Conservation (phyloP, 2,113 vertebrate species). For the Taurulus bubalis region DNA sequence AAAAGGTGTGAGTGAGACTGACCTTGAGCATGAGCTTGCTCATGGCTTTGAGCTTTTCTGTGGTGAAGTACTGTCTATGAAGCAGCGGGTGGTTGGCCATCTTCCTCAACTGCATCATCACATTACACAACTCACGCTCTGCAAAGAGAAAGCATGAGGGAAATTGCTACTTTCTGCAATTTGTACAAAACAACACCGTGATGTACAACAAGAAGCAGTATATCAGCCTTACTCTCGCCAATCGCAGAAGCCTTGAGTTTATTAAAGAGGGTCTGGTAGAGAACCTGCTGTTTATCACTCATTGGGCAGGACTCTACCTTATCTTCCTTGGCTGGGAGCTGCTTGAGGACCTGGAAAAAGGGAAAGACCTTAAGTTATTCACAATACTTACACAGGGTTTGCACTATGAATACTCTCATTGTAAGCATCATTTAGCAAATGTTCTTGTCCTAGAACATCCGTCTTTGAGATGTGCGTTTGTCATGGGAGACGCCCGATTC, state of each 20-base stretch:
- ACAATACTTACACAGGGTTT: neutral
- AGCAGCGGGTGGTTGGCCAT: slow-evolving; percentile 98
- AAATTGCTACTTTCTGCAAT: neutral
- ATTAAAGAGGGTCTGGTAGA: slow-evolving; percentile 88
- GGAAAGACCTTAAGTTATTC: neutral
- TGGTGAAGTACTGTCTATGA: slow-evolving; percentile 94
- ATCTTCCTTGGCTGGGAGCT: slow-evolving; percentile 93
- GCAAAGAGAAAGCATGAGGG: slow-evolving; percentile 2
- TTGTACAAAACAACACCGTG: neutral
- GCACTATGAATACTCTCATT: neutral
- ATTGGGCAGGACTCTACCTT: slow-evolving; percentile 88
- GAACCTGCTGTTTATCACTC: slow-evolving; percentile 90
- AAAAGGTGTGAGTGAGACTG: neutral
- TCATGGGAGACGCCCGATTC: neutral
- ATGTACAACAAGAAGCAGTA: neutral
- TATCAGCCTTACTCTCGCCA: slow-evolving; percentile 76
- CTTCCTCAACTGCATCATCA: slow-evolving; percentile 98
- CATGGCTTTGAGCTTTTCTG: slow-evolving; percentile 91
- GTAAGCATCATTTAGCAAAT: neutral
- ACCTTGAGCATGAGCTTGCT: slow-evolving; percentile 96
- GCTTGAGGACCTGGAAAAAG: slow-evolving; percentile 89
- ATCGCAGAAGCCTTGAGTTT: slow-evolving; percentile 86
- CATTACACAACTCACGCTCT: slow-evolving; percentile 92
- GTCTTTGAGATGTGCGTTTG: neutral
- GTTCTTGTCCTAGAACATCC: neutral